phyloP scores from a whole-genome alignment of 2,888 invertebrate genomes.

The Nemotelus pantherinus region DNA sequence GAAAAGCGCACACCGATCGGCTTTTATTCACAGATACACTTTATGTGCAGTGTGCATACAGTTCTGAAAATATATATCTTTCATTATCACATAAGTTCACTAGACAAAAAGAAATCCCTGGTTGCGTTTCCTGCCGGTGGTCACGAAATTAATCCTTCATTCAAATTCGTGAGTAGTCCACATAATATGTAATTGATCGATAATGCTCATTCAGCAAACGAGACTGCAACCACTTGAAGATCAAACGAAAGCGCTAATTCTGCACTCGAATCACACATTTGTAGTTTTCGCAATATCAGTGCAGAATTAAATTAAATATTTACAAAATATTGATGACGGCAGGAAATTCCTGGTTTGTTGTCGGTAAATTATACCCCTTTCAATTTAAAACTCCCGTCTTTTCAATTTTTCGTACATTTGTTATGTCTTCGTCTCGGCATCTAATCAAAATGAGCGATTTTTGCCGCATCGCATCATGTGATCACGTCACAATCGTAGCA shows the following conservation, averaged over 20 bases:
- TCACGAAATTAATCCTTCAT: too few species aligned
- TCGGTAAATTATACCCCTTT: slow-evolving; percentile 40
- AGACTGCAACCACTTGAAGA: neutral
- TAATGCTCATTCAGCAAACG: neutral
- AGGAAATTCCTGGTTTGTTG: slow-evolving; percentile 26
- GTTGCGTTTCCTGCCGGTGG: too few species aligned
- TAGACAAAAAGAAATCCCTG: too few species aligned
- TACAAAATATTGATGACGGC: slow-evolving; percentile 44
- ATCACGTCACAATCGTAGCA: slow-evolving; percentile 15
- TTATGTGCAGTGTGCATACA: too few species aligned
- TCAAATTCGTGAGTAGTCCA: too few species aligned
- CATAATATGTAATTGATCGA: neutral
- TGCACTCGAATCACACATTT: neutral
- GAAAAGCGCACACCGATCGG: too few species aligned
- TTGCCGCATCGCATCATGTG: slow-evolving; percentile 14
- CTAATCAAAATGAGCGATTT: neutral
- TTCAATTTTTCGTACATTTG: neutral
- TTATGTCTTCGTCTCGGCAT: neutral
- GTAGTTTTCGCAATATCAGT: slow-evolving; percentile 31
- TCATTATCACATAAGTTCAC: too few species aligned
- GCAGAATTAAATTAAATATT: slow-evolving; percentile 44
- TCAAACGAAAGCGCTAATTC: neutral
- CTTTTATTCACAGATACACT: too few species aligned
- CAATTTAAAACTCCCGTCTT: neutral
- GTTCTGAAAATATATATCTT: too few species aligned